Conservation (phyloP, 2,888 invertebrate genomes). For the Nesidiocoris tenuis region DNA sequence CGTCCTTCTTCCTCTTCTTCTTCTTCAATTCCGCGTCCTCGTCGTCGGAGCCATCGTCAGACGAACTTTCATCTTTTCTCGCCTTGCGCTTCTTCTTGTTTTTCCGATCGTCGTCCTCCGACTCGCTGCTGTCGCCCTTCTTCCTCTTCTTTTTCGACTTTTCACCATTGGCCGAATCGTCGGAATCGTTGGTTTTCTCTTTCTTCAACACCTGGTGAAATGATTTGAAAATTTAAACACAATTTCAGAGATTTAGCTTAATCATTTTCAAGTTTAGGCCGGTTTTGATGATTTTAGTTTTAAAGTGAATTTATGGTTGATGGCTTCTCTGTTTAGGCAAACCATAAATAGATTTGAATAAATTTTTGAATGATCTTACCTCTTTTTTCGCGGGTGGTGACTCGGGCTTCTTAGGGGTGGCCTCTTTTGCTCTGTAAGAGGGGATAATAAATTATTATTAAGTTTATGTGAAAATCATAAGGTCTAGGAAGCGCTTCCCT, state of each 20-base stretch:
- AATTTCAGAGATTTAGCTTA: too few relatives aligned
- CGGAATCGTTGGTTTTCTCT: conserved; percentile 55
- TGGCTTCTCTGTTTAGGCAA: not conserved
- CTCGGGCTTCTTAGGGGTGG: conserved; percentile 64
- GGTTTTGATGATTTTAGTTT: too few relatives aligned
- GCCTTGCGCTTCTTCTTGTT: conserved; percentile 51
- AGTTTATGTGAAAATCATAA: not conserved
- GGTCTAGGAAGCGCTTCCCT: not conserved
- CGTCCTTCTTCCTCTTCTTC: conserved; percentile 50
- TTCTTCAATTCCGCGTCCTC: conserved; percentile 53
- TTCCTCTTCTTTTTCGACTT: conserved; percentile 49
- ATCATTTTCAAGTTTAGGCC: too few relatives aligned
- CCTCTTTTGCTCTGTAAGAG: conserved; percentile 56
- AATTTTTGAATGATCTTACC: conserved; percentile 52
- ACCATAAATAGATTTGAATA: conserved; percentile 1
- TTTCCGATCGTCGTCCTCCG: conserved; percentile 58
- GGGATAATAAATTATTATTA: conserved; percentile 1
- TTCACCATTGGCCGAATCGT: conserved; percentile 59
- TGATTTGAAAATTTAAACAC: not conserved
- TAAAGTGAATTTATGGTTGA: too few relatives aligned
- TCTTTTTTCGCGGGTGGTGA: conserved; percentile 55
- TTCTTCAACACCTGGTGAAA: too few relatives aligned
- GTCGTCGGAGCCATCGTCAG: conserved; percentile 54
- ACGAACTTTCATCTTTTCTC: conserved; percentile 46
- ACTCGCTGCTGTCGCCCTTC: conserved; percentile 57